These are phyloP conservation scores for Elachura formosa DNA, from an alignment of 2,113 vertebrate species.

Conservation along the genomic window DNA sequence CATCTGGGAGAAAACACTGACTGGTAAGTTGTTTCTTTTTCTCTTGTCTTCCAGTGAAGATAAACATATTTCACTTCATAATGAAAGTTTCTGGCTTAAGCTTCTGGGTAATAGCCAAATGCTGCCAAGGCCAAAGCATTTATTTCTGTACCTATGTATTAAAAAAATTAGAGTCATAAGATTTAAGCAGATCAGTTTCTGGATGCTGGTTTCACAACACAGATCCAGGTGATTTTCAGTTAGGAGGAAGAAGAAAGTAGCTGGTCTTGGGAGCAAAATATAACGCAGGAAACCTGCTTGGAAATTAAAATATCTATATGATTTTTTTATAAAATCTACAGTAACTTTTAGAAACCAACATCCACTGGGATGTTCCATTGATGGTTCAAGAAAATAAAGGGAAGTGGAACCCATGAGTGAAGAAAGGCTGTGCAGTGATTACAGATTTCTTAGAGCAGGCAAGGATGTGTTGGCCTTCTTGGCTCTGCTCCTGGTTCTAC, in stretches of 20 bases:
- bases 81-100: constrained; percentile 1
- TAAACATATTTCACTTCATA: constrained; percentile 4
- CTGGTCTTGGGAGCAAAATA: not conserved
- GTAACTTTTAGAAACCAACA: not conserved
- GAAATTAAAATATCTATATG: not conserved
- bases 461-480: not conserved
- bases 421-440: not conserved
- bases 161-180: not conserved
- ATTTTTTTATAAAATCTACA: not conserved
- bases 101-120: not conserved
- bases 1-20: not conserved
- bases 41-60: not conserved
- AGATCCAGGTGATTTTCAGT: not conserved
- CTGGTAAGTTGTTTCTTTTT: not conserved
- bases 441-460: not conserved
- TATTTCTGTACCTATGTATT: not conserved
- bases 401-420: not conserved
- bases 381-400: not conserved
- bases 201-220: not conserved
- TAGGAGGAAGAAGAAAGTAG: not conserved
- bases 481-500: not conserved
- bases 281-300: not conserved
- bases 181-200: not conserved
- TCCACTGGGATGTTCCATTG: not conserved
- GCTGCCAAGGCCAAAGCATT: not conserved